A percentile compares a stretch with the other conserved stretches of the same genome.
Conservation (phyloP, 2,888 invertebrate genomes). For the Amaurobius ferox region DNA sequence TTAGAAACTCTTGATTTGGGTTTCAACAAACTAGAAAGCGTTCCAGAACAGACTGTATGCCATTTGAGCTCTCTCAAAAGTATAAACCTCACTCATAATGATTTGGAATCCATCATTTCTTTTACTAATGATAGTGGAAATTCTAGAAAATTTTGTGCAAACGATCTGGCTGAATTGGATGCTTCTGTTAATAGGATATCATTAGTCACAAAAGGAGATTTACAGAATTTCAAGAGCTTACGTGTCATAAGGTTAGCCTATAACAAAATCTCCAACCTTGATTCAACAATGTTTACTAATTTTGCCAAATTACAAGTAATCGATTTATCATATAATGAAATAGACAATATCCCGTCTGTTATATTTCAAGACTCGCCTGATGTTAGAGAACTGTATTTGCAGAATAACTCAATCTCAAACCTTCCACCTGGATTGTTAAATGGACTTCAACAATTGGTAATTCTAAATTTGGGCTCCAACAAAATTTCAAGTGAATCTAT, state of each 20-base stretch:
- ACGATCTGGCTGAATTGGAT: slow-evolving; percentile 80
- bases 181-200: slow-evolving; percentile 85
- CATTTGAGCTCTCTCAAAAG: slow-evolving; percentile 80
- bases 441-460: slow-evolving; percentile 79
- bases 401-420: slow-evolving; percentile 92
- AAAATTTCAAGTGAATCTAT: slow-evolving; percentile 89
- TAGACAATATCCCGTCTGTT: slow-evolving; percentile 88
- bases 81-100: slow-evolving; percentile 86
- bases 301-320: slow-evolving; percentile 87
- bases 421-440: slow-evolving; percentile 88
- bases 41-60: slow-evolving; percentile 83
- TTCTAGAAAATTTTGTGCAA: slow-evolving; percentile 72
- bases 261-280: slow-evolving; percentile 83
- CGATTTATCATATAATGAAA: slow-evolving; percentile 90
- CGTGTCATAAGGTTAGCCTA: slow-evolving; percentile 82
- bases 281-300: slow-evolving; percentile 86
- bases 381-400: slow-evolving; percentile 91
- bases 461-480: slow-evolving; percentile 84
- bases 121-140: slow-evolving; percentile 79
- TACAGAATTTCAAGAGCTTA: slow-evolving; percentile 84
- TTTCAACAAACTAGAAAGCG: slow-evolving; percentile 75
- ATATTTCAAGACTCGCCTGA: slow-evolving; percentile 87
- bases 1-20: slow-evolving; percentile 74
- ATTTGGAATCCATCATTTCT: slow-evolving; percentile 86
- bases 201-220: slow-evolving; percentile 85